Conservation (phyloP, 2,888 invertebrate genomes). For the Pseudeuparius sepicola region DNA sequence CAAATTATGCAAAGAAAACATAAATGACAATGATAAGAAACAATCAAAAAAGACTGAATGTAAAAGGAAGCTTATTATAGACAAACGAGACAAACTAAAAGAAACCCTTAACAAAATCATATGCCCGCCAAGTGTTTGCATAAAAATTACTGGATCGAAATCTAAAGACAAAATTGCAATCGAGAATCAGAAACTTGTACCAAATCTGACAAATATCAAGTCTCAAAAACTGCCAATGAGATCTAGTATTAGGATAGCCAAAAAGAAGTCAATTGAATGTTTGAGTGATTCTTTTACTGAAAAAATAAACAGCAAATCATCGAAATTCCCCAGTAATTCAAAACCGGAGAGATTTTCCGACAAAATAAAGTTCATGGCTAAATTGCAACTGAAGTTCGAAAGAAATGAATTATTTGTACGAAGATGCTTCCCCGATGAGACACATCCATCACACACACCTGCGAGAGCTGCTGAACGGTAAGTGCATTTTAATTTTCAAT, state of each 20-base stretch:
- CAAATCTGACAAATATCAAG: too few relatives aligned
- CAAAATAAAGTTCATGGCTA: slow-evolving; percentile 33
- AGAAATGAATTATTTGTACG: slow-evolving; percentile 19
- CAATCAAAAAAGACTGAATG: too few relatives aligned
- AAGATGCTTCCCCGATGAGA: too few relatives aligned
- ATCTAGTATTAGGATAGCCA: slow-evolving; percentile 33
- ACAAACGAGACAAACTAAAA: too few relatives aligned
- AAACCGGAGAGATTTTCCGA: slow-evolving; percentile 25
- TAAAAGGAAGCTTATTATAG: too few relatives aligned
- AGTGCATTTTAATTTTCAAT: too few relatives aligned
- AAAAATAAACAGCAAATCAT: slow-evolving; percentile 23
- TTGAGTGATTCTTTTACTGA: slow-evolving; percentile 28
- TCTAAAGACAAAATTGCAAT: slow-evolving; percentile 7
- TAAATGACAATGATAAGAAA: too few relatives aligned
- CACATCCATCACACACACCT: too few relatives aligned
- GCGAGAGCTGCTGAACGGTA: too few relatives aligned
- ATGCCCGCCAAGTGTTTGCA: too few relatives aligned
- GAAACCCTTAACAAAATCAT: too few relatives aligned
- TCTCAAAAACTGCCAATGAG: slow-evolving; percentile 29
- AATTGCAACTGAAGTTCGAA: slow-evolving; percentile 28
- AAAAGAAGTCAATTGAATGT: slow-evolving; percentile 31
- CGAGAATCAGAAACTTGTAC: slow-evolving; percentile 2
- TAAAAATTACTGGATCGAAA: slow-evolving; percentile 4
- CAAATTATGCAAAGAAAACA: too few relatives aligned
- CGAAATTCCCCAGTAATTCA: slow-evolving; percentile 10